Base-by-base conservation (phyloP, 2,797 vertebrate genomes). In the Schizopygopsis pylzovi region DNA sequence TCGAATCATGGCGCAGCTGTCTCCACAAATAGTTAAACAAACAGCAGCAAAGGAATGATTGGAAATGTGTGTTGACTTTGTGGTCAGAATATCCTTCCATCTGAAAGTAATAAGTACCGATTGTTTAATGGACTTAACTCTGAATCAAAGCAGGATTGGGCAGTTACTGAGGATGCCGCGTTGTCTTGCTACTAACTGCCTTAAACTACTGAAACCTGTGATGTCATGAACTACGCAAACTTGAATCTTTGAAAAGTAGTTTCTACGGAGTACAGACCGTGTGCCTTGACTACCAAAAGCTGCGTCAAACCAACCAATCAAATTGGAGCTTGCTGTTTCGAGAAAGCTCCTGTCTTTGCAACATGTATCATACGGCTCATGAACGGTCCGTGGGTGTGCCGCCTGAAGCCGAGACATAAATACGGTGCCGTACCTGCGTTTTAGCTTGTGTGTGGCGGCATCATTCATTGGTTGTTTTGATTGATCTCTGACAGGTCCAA, bases 391-490 rank as follows among this genome's bases (percentile, higher is more conserved):
- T 56, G 70, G 81, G 70, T 1, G 37, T 83, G 70, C 54, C 28
- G 41, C 43, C 49, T 61, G 37, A 82, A 72, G 70, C 81, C 1
- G 9, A 82, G 54, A 61, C 59, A 84, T 56, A 78, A 84, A 84
- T 84, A 67, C 47, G 49, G 22, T 79, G 39, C 52, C 52, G 5
- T 85, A 79, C 70, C 86, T 84, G 49, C 72, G 15, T 52, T 61
- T 79, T 59, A 81, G 71, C 61, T 70, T 43, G 41, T 43, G 86
- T 87, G 86, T 81, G 84, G 82, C 87, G 49, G 72, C 82, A 82
- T 85, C 73, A 33, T 88, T 86, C 75, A 85, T 72, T 33, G 20
- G 20, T 63, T 63, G 9, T 76, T 77, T 82, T 68, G 78, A 61
- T 11, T 85, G 79, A 77, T 59, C 82, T 82, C 41, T 80, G 82